A percentile compares a stretch with the other conserved stretches of the same genome.
These are phyloP conservation scores for Melierax canorus DNA, from an alignment of 2,113 vertebrate species.

Conservation along the genomic window DNA sequence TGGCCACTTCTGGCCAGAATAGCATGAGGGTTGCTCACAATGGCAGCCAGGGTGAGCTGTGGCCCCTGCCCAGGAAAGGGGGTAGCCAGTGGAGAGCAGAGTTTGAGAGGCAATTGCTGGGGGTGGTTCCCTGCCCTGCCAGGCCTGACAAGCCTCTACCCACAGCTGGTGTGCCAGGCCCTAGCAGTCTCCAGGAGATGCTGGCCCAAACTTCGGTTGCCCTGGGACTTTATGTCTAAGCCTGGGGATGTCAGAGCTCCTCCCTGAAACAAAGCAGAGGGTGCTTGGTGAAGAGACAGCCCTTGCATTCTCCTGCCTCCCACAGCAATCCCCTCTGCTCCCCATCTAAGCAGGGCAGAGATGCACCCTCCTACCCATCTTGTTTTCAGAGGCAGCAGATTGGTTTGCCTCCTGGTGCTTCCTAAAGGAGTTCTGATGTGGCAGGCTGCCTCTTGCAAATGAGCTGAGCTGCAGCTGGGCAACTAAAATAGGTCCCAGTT, in stretches of 20 bases:
- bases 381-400: conserved; percentile 37
- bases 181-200: neutral
- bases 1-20: neutral
- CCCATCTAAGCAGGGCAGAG: neutral
- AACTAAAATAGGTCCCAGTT: conserved; percentile 44
- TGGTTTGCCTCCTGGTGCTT: conserved; percentile 58
- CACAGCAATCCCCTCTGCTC: neutral
- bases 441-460: conserved; percentile 63
- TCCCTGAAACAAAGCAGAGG: neutral
- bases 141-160: neutral
- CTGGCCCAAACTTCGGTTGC: neutral
- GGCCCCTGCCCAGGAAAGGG: neutral
- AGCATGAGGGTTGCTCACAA: neutral
- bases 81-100: neutral
- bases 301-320: neutral
- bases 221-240: neutral
- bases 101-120: neutral
- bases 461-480: conserved; percentile 61
- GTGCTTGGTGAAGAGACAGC: neutral
- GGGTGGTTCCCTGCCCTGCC: neutral
- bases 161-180: neutral
- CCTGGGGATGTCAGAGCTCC: neutral
- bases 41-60: neutral
- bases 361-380: neutral
- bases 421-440: conserved; percentile 44